Conservation (phyloP, 2,797 vertebrate species). For the Phataginus tricuspis region DNA sequence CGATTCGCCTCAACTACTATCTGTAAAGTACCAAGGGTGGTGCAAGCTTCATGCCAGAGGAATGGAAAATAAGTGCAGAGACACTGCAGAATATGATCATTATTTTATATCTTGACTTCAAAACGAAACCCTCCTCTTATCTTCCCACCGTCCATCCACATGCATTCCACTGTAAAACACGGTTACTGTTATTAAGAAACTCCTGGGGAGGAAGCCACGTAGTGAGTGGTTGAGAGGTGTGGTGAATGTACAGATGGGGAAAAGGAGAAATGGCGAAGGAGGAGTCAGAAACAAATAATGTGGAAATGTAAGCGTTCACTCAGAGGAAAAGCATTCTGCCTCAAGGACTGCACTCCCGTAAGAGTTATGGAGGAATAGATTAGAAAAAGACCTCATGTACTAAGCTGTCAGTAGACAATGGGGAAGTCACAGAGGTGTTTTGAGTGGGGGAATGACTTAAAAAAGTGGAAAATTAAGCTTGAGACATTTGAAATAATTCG, state of each 20-base stretch:
- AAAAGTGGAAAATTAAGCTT: background rate
- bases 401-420: background rate
- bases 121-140: background rate
- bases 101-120: background rate
- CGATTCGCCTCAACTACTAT: background rate
- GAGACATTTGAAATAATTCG: background rate
- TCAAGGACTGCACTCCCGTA: background rate
- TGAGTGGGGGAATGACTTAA: background rate
- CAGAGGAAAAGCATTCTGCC: background rate
- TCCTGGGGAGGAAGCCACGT: background rate
- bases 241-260: background rate
- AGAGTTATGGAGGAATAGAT: background rate
- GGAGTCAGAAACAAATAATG: background rate
- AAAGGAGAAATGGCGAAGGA: background rate
- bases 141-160: background rate
- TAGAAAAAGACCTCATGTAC: background rate
- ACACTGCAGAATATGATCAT: background rate
- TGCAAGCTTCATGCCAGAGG: background rate
- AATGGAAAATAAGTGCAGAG: background rate
- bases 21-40: background rate
- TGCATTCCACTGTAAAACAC: background rate
- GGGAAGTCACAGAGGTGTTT: background rate
- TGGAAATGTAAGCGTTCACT: background rate
- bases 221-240: background rate
- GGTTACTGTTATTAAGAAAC: background rate